Conservation (phyloP, 2,797 vertebrate genomes). For the Chaenodraco wilsoni region DNA sequence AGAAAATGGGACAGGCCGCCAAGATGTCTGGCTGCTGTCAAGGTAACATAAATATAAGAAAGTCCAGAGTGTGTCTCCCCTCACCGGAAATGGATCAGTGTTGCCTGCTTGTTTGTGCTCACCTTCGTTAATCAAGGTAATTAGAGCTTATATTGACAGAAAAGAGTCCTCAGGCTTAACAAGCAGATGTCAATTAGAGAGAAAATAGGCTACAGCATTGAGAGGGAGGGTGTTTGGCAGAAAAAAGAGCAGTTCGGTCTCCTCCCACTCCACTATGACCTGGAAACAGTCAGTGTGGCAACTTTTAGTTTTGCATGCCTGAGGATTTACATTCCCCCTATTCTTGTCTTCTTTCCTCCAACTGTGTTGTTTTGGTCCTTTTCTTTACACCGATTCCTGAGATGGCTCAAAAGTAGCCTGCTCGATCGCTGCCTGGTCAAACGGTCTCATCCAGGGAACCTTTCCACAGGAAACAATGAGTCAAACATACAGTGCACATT, state of each 20-base stretch:
- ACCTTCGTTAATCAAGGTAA: constrained; percentile 24
- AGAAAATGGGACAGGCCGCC: constrained; percentile 67
- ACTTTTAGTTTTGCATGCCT: constrained; percentile 66
- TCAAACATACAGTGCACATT: constrained; percentile 22
- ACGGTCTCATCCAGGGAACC: constrained; percentile 17
- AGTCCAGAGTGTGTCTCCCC: constrained; percentile 12
- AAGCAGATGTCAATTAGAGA: constrained; percentile 33
- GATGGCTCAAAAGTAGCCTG: constrained; percentile 15
- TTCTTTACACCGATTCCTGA: constrained; percentile 18
- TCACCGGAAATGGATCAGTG: constrained; percentile 21
- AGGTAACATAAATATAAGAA: constrained; percentile 57
- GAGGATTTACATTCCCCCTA: constrained; percentile 9
- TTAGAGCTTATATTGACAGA: not conserved
- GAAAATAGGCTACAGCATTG: constrained; percentile 9
- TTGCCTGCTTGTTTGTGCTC: not conserved
- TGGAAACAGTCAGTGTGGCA: constrained; percentile 74
- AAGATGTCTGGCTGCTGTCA: constrained; percentile 66
- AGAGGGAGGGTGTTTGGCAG: constrained; percentile 42
- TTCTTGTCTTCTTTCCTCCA: not conserved
- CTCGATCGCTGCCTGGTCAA: not conserved
- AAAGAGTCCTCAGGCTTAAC: constrained; percentile 25
- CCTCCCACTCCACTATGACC: constrained; percentile 82
- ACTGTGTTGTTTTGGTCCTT: constrained; percentile 6
- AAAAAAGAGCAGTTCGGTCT: constrained; percentile 53
- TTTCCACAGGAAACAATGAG: constrained; percentile 64